Base-by-base conservation (phyloP, 64 coral and sea anemone genomes). In the Orbicella faveolata region DNA sequence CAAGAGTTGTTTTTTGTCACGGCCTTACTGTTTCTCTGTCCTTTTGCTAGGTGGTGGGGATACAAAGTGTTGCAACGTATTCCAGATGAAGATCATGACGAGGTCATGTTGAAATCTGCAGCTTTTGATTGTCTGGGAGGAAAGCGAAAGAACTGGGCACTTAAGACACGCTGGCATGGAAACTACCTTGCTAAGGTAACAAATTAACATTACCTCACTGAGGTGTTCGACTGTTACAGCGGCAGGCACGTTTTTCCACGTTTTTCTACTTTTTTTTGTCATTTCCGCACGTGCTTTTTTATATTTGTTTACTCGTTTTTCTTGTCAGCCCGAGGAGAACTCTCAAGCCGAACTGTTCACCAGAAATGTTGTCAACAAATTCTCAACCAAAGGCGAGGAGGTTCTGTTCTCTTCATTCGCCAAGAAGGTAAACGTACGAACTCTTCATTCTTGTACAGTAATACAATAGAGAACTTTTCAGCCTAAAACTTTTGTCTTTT, bases 101-200 rank as follows among this genome's bases (percentile, higher is more conserved):
- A 99, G 64, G 79, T 99, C 20, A 93, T 91, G 85, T 76, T 99
- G 25, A 99, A 99, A 79, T 83, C 90, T 11, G 55, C 79, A 35
- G 97, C 97, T 18, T 93, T 83, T 62, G 89, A 95, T 37, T 95
- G 90, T 30, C 79, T 99, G 78, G 68, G 95, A 79, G 88, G 88
- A 52, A 91, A 93, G 79, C 92, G 97, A 68, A 89, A 73, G 53
- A 90, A 84, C 83, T 99, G 97, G 97, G 97, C 88, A 75, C 59
- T 93, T 51, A 88, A 73, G 34, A 76, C 81, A 15, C 90, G 94
- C 57, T 99, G 97, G 97, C 76, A 74, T 63, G 97, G 97, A 59
- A 94, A 99, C 85, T 99, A 99, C 62, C 53, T 99, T 16, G 83
- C 89, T 1, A 78, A 74, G 88, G 97, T 99, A 89, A 35, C 18